phyloP scores from a whole-genome alignment of 2,888 invertebrate species.

The Catocala sponsa region DNA sequence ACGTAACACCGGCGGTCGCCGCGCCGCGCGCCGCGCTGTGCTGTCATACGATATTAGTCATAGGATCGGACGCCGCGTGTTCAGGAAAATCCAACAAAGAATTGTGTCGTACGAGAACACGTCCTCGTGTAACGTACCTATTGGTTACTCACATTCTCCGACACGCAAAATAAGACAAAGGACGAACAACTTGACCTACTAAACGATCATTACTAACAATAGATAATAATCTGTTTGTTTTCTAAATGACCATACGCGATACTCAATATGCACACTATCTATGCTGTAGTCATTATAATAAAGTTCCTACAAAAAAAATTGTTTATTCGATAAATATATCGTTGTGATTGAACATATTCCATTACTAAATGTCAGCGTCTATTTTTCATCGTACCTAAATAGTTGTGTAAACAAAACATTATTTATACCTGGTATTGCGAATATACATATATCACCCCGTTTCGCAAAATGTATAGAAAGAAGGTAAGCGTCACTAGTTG shows the following conservation, averaged over 20 bases:
- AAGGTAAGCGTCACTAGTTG: conserved; percentile 62
- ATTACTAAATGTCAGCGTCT: conserved; percentile 12
- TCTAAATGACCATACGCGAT: not conserved
- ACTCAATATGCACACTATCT: too few relatives aligned
- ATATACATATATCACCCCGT: conserved; percentile 44
- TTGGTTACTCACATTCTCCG: conserved; percentile 42
- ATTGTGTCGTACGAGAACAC: conserved; percentile 48
- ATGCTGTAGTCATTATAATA: not conserved
- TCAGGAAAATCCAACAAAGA: conserved; percentile 72
- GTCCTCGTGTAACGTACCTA: conserved; percentile 45
- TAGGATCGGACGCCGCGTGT: conserved; percentile 41
- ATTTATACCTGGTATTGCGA: conserved; percentile 40
- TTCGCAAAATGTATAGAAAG: conserved; percentile 54
- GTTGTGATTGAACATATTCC: conserved; percentile 14
- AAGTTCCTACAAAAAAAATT: not conserved
- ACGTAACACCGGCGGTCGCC: conserved; percentile 55
- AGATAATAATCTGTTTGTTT: not conserved
- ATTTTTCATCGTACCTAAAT: conserved; percentile 29
- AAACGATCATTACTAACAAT: not conserved
- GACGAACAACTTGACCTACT: conserved; percentile 7
- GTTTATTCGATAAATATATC: conserved; percentile 1
- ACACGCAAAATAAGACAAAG: conserved; percentile 24
- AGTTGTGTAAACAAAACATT: conserved; percentile 45
- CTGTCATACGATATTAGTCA: conserved; percentile 79
- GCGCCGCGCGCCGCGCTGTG: conserved; percentile 49